Evolutionary conservation across 2,113 vertebrate genomes (phyloP).

Genomic region (Chinchilla lanigera): DNA sequence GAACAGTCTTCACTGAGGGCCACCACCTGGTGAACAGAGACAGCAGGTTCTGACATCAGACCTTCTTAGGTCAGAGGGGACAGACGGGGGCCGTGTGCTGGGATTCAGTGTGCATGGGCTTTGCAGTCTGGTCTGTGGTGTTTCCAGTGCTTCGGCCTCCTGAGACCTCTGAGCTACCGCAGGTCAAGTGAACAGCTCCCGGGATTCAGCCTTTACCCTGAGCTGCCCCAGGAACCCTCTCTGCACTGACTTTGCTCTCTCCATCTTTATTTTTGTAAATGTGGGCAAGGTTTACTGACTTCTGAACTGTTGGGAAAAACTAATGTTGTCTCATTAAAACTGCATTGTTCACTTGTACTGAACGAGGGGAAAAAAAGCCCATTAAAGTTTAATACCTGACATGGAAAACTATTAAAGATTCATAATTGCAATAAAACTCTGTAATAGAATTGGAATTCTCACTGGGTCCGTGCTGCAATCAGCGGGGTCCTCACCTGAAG

Average conservation of each 20-base stretch:
- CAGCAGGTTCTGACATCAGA: not conserved
- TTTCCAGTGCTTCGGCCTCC: not conserved
- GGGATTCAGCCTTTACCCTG: not conserved
- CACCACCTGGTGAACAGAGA: not conserved
- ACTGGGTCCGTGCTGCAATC: not conserved
- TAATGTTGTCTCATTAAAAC: conserved; percentile 74
- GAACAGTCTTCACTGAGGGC: not conserved
- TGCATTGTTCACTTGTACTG: conserved; percentile 48
- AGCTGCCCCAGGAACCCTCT: not conserved
- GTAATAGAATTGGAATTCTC: conserved; percentile 56
- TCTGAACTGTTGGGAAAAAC: conserved; percentile 66
- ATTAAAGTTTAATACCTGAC: conserved; percentile 77
- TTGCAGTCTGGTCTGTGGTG: fast-evolving
- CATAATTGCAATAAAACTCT: conserved; percentile 74
- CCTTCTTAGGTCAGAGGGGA: not conserved
- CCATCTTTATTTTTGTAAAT: not conserved
- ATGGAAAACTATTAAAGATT: conserved; percentile 81
- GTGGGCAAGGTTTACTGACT: not conserved
- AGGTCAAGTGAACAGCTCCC: too few relatives aligned
- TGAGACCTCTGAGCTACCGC: not conserved
- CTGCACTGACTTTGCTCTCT: not conserved
- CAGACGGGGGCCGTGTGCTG: not conserved
- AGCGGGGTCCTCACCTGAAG: not conserved
- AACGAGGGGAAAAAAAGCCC: not conserved
- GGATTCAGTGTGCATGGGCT: not conserved